Percentiles rank a stretch among this genome's conserved stretches.
Conservation (phyloP, 2,888 invertebrate species). For the Aphrophora alni region DNA sequence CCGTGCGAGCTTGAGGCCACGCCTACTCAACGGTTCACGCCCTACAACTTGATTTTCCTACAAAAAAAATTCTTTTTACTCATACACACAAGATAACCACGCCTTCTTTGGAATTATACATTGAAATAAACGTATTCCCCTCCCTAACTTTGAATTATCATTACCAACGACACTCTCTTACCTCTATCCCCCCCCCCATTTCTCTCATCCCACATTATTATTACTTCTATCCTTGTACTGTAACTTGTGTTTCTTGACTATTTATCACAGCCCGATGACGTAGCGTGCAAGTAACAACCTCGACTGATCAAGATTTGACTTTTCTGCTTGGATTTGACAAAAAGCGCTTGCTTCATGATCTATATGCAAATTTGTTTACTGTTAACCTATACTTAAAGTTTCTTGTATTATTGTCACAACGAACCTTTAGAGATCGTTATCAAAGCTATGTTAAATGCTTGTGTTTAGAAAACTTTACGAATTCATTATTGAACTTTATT, state of each 20-base stretch:
- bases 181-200: conserved; percentile 31
- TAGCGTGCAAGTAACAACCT: conserved; percentile 38
- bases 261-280: conserved; percentile 39
- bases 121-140: conserved; percentile 39
- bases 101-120: conserved; percentile 40
- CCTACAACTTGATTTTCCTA: conserved; percentile 34
- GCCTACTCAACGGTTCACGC: conserved; percentile 52
- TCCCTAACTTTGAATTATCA: conserved; percentile 39
- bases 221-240: conserved; percentile 30
- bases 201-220: conserved; percentile 33
- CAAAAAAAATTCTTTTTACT: conserved; percentile 33
- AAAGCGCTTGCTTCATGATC: conserved; percentile 19
- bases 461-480: not conserved
- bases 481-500: too few species aligned
- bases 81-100: conserved; percentile 35
- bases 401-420: not conserved
- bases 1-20: conserved; percentile 46
- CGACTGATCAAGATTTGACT: conserved; percentile 33
- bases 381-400: conserved; percentile 1
- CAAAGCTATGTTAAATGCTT: not conserved
- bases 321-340: conserved; percentile 36
- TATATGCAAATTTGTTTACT: conserved; percentile 32
- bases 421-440: not conserved
- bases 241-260: conserved; percentile 20
- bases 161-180: conserved; percentile 38